Conservation (phyloP, 2,888 invertebrate species). For the Malthinus seriepunctatus region DNA sequence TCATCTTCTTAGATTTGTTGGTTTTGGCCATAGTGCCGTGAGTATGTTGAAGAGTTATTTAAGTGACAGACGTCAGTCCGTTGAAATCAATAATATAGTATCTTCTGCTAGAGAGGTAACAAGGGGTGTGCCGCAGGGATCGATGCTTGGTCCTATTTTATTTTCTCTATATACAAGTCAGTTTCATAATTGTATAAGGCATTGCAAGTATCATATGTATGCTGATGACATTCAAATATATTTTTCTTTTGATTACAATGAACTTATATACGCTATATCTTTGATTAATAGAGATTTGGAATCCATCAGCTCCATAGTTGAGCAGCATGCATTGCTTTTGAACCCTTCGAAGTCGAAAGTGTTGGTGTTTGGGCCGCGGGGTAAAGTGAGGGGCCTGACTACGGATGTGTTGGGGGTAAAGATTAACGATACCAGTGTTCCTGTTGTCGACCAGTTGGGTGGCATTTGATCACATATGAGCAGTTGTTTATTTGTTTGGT, state of each 20-base stretch:
- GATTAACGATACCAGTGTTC: no score
- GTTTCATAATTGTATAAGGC: not conserved
- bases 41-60: not conserved
- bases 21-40: not conserved
- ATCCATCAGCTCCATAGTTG: no score
- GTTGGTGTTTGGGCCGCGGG: no score
- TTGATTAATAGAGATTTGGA: no score
- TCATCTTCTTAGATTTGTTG: not conserved
- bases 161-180: conserved; percentile 1
- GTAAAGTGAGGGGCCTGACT: no score
- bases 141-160: not conserved
- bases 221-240: not conserved
- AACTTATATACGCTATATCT: no score
- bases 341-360: no score
- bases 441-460: no score
- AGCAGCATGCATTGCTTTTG: no score
- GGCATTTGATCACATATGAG: no score
- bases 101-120: not conserved
- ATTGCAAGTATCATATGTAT: not conserved
- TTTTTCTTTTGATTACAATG: not conserved
- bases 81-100: not conserved
- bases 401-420: no score
- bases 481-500: no score
- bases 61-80: not conserved
- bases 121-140: not conserved